Conservation (phyloP, 1,140 invertebrate genomes). For the Papilio aristodemus region DNA sequence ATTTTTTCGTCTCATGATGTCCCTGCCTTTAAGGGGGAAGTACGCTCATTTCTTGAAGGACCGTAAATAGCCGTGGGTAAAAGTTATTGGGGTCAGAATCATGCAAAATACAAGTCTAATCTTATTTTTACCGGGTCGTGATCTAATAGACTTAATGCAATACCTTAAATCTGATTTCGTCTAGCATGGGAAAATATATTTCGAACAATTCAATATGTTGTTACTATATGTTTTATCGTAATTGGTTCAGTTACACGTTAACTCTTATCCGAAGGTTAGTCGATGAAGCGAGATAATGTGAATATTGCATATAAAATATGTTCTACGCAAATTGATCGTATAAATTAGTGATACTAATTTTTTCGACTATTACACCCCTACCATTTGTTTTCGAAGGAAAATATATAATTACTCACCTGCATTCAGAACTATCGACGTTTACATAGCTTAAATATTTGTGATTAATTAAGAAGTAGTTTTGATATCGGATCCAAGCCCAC, state of each 20-base stretch:
- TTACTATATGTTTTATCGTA: not conserved
- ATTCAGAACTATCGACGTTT: too few species aligned
- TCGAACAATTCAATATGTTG: not conserved
- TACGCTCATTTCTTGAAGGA: too few species aligned
- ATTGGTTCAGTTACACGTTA: slow-evolving; percentile 5
- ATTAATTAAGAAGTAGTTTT: too few species aligned
- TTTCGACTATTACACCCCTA: slow-evolving; percentile 1
- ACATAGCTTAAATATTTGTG: too few species aligned
- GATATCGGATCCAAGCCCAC: too few species aligned
- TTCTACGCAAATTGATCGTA: slow-evolving; percentile 29
- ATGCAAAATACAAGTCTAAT: not conserved
- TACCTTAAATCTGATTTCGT: not conserved
- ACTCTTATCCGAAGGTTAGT: slow-evolving; percentile 20
- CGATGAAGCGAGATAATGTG: not conserved
- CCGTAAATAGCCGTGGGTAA: not conserved
- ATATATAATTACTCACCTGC: too few species aligned
- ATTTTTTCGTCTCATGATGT: too few species aligned
- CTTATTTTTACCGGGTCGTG: not conserved
- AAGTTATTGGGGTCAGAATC: not conserved
- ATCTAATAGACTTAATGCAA: not conserved
- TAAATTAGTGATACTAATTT: slow-evolving; percentile 26
- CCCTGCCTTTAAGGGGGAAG: too few species aligned
- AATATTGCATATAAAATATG: slow-evolving; percentile 29
- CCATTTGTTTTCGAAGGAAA: slow-evolving; percentile 6
- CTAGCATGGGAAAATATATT: not conserved